Evolutionary conservation across 2,113 vertebrate genomes (phyloP), one percentile per base, ranked within the genome.

Genomic region (Leuciscus idus): DNA sequence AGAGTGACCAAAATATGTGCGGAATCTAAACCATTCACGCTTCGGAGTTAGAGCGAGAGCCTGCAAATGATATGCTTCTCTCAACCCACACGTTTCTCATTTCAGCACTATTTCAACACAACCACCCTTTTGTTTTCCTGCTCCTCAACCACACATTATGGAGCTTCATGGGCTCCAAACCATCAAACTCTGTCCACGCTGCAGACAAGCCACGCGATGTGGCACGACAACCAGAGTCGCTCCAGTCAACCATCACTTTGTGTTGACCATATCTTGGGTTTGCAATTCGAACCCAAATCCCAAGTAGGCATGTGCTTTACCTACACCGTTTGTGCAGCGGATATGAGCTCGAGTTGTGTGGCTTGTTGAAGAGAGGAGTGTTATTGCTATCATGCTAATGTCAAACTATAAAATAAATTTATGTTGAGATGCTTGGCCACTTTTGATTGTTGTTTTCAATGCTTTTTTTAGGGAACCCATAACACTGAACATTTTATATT

Each of bases 1-100:
- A 95, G 91, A 87, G 89, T 93, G 93, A 94, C 94, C 94, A 95
- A 93, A 90, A 90, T 94, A 95, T 94, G 93, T 88, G 90, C 68
- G 93, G 94, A 94, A 95, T 95, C 91, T 86, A 87, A 95, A 91
- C 84, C 90, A 95, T 94, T 91, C 90, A 15, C 50, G 91, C 88
- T 87, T 89, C 89, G 87, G 90, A 91, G 91, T 92, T 89, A 93
- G 91, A 90, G 91, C 90, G 84, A 77, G 88, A 61, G 86, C 82
- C 74, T 91, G 89, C 79, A 88, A 91, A 93, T 90, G 87, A 88
- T 90, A 93, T 74, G 84, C 80, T 86, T 85, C 80, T 86, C 85
- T 89, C 84, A 92, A 89, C 87, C 91, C 88, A 90, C 92, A 93
- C 89, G 70, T 91, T 50, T 93, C 92, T 89, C 92, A 93, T 94